phyloP scores from a whole-genome alignment of 2,113 vertebrate species.

The Trachemys scripta region DNA sequence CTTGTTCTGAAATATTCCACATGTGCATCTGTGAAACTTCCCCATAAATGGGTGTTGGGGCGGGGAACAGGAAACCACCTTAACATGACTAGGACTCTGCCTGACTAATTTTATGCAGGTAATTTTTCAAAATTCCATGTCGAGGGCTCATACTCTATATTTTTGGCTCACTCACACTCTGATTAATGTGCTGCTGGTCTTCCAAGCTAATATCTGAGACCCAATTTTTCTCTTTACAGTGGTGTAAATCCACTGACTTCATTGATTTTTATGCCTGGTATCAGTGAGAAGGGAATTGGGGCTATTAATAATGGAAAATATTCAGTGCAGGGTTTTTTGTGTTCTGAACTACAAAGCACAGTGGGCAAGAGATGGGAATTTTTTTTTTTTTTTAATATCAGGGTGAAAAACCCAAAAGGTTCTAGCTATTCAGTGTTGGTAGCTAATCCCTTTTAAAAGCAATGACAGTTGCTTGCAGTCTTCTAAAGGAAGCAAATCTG shows the following conservation, averaged over 20 bases:
- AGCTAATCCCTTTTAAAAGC: conserved; percentile 39
- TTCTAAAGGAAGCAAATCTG: conserved; percentile 63
- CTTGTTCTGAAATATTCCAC: not conserved
- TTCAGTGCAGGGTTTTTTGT: not conserved
- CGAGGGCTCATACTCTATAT: not conserved
- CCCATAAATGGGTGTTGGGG: too few relatives aligned
- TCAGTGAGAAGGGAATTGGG: not conserved
- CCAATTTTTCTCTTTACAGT: not conserved
- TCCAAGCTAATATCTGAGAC: not conserved
- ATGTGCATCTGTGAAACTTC: accelerated
- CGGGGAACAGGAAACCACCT: too few relatives aligned
- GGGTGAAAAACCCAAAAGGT: not conserved
- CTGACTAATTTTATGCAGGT: not conserved
- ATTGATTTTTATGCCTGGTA: not conserved
- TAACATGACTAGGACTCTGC: not conserved
- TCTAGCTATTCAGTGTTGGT: conserved; percentile 1
- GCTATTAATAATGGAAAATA: not conserved
- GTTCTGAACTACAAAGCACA: not conserved
- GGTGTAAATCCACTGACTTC: not conserved
- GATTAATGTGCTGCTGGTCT: not conserved
- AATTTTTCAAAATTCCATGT: not conserved
- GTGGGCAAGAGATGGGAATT: not conserved
- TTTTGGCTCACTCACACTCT: not conserved
- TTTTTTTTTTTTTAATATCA: not conserved
- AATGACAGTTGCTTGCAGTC: conserved; percentile 32